A percentile compares a stretch with the other conserved stretches of the same genome.
phyloP scores from a whole-genome alignment of 2,797 vertebrate species.

The Lepus townsendii region DNA sequence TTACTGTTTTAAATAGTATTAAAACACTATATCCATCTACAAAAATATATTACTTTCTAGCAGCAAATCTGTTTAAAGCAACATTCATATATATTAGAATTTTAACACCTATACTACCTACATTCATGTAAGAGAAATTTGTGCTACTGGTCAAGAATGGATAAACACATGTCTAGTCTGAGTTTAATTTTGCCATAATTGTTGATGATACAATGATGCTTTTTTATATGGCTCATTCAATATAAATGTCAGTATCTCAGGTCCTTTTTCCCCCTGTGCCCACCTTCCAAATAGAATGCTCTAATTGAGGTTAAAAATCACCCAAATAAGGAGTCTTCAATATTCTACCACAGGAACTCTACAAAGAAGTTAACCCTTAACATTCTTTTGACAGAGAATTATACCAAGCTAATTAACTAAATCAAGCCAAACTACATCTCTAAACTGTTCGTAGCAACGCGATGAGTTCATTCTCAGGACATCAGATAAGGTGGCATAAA shows the following conservation, averaged over 20 bases:
- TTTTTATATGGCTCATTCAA: background rate
- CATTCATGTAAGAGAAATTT: background rate
- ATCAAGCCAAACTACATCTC: background rate
- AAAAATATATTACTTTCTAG: background rate
- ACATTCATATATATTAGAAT: background rate
- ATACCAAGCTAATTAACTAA: background rate
- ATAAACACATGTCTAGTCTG: background rate
- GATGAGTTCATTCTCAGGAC: background rate
- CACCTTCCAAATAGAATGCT: background rate
- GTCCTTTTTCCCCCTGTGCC: background rate
- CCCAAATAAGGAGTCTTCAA: background rate
- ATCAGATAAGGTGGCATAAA: background rate
- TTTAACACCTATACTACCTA: background rate
- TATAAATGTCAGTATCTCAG: background rate
- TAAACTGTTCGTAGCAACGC: background rate
- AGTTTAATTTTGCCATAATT: background rate
- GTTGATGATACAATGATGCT: background rate
- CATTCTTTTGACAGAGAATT: background rate
- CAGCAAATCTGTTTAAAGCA: conserved; percentile 20
- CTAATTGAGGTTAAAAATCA: background rate
- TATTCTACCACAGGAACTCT: background rate
- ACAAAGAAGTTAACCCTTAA: background rate
- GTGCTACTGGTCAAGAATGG: background rate
- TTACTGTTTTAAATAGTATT: conserved; percentile 12
- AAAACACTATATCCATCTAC: conserved; percentile 1